These are phyloP conservation scores for Papilio polytes DNA, from an alignment of 1,140 invertebrate genomes.

Conservation along the genomic window DNA sequence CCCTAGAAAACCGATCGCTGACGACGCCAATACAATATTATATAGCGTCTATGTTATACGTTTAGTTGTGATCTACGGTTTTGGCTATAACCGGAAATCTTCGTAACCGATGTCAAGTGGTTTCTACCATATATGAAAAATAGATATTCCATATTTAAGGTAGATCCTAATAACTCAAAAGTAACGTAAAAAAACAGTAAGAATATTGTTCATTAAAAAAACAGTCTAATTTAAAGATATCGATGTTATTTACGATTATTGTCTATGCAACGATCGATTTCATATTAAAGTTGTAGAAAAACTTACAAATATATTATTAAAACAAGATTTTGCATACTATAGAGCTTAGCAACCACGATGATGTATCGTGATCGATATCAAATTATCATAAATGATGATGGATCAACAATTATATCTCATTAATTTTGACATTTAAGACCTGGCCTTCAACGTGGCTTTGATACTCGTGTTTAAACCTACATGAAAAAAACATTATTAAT, in stretches of 20 bases:
- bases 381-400: not conserved
- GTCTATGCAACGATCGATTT: not conserved
- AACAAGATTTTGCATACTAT: not conserved
- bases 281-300: not conserved
- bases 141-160: no score
- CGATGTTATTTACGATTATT: no score
- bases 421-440: not conserved
- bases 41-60: no score
- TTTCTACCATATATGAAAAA: no score
- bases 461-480: not conserved
- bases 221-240: no score
- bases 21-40: no score
- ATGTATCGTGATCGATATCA: not conserved
- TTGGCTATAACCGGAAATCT: no score
- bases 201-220: not conserved
- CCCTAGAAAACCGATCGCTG: no score
- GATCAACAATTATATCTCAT: not conserved
- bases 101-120: no score
- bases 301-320: not conserved
- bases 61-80: no score
- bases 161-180: no score
- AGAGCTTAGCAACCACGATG: not conserved
- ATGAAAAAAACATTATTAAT: no score
- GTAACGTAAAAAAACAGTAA: not conserved
- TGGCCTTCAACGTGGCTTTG: not conserved